Evolutionary conservation across 2,797 vertebrate genomes (phyloP).

Genomic region (Halcyon leucocephala): DNA sequence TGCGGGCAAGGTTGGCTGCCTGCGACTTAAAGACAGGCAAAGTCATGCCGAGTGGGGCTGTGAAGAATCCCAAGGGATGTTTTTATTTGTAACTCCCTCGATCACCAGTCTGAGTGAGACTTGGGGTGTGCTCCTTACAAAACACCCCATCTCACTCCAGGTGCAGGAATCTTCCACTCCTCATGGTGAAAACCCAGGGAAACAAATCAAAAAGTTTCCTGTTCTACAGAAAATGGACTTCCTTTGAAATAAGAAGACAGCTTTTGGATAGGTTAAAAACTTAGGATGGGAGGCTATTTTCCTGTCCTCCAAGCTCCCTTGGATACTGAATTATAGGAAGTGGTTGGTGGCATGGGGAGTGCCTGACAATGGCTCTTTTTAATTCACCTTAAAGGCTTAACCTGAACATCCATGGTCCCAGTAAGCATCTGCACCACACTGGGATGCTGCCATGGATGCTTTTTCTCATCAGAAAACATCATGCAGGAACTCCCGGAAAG

Average conservation of each 20-base stretch:
- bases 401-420: not conserved
- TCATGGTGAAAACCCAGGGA: not conserved
- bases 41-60: not conserved
- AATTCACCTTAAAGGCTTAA: not conserved
- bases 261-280: not conserved
- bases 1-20: not conserved
- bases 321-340: not conserved
- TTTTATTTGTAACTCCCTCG: not conserved
- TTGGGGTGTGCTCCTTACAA: not conserved
- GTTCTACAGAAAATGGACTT: not conserved
- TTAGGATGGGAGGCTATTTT: not conserved
- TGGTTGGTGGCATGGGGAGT: no score
- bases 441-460: not conserved
- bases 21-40: not conserved
- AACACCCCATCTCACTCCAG: not conserved
- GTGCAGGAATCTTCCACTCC: not conserved
- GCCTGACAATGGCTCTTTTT: not conserved
- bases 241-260: not conserved
- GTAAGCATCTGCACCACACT: not conserved
- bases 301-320: not conserved
- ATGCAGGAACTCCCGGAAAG: not conserved
- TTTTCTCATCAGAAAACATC: not conserved
- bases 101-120: not conserved
- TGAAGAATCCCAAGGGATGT: not conserved
- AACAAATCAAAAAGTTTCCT: not conserved